phyloP scores from a whole-genome alignment of 2,797 vertebrate species.

The Diplodus sargus region DNA sequence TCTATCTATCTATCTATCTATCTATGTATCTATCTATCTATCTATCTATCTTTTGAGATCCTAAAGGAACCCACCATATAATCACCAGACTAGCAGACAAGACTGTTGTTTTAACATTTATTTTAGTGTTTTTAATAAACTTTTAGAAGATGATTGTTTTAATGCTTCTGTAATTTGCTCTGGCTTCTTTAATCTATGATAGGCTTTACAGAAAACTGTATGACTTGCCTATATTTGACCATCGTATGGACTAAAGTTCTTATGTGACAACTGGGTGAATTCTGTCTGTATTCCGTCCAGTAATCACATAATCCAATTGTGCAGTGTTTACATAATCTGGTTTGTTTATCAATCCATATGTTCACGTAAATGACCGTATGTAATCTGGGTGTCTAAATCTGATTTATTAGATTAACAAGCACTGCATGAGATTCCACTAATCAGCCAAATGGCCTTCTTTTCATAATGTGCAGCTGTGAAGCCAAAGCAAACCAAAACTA shows the following conservation, averaged over 20 bases:
- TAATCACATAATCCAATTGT: conserved; percentile 25
- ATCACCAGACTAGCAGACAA: no score
- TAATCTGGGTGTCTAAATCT: background rate
- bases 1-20: no score
- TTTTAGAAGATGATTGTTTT: background rate
- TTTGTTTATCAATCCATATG: conserved; percentile 12
- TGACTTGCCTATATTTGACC: background rate
- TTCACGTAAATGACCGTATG: conserved; percentile 19
- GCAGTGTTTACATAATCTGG: conserved; percentile 14
- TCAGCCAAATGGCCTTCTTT: no score
- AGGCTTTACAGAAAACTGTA: background rate
- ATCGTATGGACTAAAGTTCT: background rate
- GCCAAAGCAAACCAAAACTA: background rate
- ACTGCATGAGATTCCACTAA: background rate
- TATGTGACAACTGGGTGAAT: background rate
- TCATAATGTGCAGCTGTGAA: background rate
- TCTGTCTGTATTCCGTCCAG: background rate
- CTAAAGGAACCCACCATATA: no score
- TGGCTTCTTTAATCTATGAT: background rate
- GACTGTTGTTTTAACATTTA: no score
- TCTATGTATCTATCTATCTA: no score
- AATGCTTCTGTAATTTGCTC: background rate
- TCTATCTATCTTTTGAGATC: no score
- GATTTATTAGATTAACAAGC: background rate
- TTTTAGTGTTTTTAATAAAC: background rate